Conservation (phyloP, 2,888 invertebrate genomes). For the Hypolimnas misippus region DNA sequence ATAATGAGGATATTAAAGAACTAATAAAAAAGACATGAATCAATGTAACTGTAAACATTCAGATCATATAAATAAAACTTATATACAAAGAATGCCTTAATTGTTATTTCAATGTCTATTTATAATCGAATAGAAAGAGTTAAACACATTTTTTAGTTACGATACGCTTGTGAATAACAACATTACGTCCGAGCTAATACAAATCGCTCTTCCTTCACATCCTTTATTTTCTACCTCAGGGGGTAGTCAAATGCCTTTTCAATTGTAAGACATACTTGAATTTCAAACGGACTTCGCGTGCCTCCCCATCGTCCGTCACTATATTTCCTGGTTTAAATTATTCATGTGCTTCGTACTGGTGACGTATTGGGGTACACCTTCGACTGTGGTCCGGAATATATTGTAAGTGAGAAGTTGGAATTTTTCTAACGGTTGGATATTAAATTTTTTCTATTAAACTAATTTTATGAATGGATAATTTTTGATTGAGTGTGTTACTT, state of each 20-base stretch:
- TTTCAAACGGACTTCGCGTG: conserved; percentile 17
- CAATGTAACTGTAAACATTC: too few species aligned
- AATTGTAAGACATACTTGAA: conserved; percentile 16
- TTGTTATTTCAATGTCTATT: too few species aligned
- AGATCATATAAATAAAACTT: too few species aligned
- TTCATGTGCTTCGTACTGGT: conserved; percentile 22
- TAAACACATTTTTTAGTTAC: too few species aligned
- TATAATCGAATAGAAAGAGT: too few species aligned
- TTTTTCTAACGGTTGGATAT: background rate
- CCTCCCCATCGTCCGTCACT: conserved; percentile 19
- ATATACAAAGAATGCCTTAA: too few species aligned
- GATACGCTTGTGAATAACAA: too few species aligned
- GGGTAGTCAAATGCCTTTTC: conserved; percentile 7
- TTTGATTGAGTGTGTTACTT: too few species aligned
- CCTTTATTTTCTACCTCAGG: background rate
- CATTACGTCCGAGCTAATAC: too few species aligned
- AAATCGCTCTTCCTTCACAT: background rate
- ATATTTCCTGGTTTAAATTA: conserved; percentile 22
- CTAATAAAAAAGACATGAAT: too few species aligned
- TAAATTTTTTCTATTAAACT: background rate
- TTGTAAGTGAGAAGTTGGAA: background rate
- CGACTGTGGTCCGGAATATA: conserved; percentile 13
- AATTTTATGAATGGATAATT: too few species aligned
- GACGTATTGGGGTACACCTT: conserved; percentile 26
- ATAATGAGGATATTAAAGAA: too few species aligned